Evolutionary conservation across 2,888 invertebrate species (phyloP).

Genomic region (Euphydryas editha): DNA sequence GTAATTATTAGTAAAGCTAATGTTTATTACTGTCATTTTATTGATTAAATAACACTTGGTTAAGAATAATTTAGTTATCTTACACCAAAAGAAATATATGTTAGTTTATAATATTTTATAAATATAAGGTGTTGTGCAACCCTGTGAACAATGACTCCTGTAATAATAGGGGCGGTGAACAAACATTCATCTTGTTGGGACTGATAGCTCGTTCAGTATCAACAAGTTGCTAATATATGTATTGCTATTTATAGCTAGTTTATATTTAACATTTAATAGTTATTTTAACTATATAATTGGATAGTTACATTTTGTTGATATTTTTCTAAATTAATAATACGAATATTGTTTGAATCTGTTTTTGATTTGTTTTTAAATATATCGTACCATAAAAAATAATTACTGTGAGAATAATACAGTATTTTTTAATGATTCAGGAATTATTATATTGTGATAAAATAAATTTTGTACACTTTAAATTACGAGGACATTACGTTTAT

Average conservation of each 20-base stretch:
- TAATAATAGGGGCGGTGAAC: conserved; percentile 73
- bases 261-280: not conserved
- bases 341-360: too few species aligned
- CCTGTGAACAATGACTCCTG: conserved; percentile 73
- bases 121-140: conserved; percentile 47
- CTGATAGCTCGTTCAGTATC: conserved; percentile 44
- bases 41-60: too few species aligned
- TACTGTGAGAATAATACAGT: too few species aligned
- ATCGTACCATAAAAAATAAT: too few species aligned
- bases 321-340: too few species aligned
- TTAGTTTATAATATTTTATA: not conserved
- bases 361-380: too few species aligned
- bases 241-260: not conserved
- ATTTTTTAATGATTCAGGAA: too few species aligned
- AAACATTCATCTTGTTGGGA: conserved; percentile 71
- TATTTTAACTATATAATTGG: not conserved
- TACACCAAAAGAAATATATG: not conserved
- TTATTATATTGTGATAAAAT: too few species aligned
- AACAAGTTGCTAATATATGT: conserved; percentile 60
- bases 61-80: not conserved
- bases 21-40: too few species aligned
- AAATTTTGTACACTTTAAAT: too few species aligned
- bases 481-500: too few species aligned
- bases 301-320: not conserved
- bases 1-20: too few species aligned